These are phyloP conservation scores for Luscinia luscinia DNA, from an alignment of 2,797 vertebrate genomes.

Conservation along the genomic window DNA sequence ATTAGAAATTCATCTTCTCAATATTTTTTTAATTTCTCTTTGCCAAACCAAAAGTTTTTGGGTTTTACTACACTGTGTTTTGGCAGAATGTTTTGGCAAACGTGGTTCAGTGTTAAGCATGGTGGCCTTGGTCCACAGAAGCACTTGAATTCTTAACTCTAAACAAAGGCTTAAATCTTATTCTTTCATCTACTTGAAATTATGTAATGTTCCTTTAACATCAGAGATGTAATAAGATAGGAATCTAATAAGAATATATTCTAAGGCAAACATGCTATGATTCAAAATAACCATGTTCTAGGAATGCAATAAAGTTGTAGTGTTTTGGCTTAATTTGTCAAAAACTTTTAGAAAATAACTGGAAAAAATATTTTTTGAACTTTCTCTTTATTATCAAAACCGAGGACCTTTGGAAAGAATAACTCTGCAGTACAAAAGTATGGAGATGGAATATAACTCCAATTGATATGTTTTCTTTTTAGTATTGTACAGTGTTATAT, in stretches of 20 bases:
- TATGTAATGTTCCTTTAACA: neutral
- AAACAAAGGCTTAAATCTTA: neutral
- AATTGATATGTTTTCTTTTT: neutral
- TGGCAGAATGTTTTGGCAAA: neutral
- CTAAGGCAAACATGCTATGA: neutral
- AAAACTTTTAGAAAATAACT: neutral
- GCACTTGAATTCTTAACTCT: neutral
- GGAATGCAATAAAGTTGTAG: neutral
- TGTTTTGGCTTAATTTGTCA: neutral
- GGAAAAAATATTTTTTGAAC: neutral
- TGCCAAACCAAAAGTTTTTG: neutral
- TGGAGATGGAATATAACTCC: neutral
- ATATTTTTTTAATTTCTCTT: neutral
- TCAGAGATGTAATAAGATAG: neutral
- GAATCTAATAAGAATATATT: neutral
- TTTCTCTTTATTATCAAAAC: neutral
- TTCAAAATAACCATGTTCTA: neutral
- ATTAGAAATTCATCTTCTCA: neutral
- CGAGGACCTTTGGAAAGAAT: neutral
- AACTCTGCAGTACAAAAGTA: neutral
- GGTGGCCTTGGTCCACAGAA: neutral
- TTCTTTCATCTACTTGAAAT: neutral
- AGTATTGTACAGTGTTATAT: neutral
- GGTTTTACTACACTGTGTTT: neutral
- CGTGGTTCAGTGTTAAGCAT: neutral